Evolutionary conservation across 2,113 vertebrate genomes (phyloP).

Genomic region (Cheirogaleus medius): DNA sequence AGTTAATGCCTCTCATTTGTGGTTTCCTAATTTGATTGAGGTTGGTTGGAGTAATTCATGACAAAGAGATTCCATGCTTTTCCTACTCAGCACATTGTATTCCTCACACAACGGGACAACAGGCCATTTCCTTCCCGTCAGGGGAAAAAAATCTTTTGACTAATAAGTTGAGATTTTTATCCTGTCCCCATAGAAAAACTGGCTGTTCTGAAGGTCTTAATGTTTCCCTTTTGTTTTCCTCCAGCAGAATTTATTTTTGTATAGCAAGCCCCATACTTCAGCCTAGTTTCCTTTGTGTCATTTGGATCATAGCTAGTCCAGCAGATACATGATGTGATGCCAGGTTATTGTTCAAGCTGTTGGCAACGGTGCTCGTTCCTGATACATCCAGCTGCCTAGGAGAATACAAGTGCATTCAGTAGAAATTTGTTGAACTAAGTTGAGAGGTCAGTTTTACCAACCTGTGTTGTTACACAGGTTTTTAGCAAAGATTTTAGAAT

Average conservation of each 20-base stretch:
- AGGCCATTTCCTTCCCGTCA: constrained; percentile 51
- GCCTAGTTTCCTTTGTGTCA: constrained; percentile 55
- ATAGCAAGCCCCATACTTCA: constrained; percentile 26
- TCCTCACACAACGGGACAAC: not conserved
- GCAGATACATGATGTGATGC: constrained; percentile 52
- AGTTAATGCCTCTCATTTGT: constrained; percentile 75
- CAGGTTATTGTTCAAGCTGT: constrained; percentile 63
- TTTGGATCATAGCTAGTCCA: constrained; percentile 37
- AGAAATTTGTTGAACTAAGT: constrained; percentile 19
- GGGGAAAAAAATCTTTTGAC: constrained; percentile 36
- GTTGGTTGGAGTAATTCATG: constrained; percentile 56
- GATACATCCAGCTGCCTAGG: not conserved
- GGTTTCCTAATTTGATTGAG: constrained; percentile 68
- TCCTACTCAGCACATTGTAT: not conserved
- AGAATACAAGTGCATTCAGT: constrained; percentile 3
- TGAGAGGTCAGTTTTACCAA: constrained; percentile 30
- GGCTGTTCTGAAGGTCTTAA: constrained; percentile 53
- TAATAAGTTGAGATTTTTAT: constrained; percentile 56
- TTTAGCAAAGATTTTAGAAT: constrained; percentile 29
- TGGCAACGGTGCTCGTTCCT: not conserved
- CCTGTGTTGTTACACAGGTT: not conserved
- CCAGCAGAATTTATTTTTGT: constrained; percentile 50
- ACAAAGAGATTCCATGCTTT: constrained; percentile 45
- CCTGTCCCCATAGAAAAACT: constrained; percentile 30
- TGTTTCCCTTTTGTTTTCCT: constrained; percentile 60